These are phyloP conservation scores for Thaleichthys pacificus DNA, from an alignment of 2,797 vertebrate species.

Conservation along the genomic window DNA sequence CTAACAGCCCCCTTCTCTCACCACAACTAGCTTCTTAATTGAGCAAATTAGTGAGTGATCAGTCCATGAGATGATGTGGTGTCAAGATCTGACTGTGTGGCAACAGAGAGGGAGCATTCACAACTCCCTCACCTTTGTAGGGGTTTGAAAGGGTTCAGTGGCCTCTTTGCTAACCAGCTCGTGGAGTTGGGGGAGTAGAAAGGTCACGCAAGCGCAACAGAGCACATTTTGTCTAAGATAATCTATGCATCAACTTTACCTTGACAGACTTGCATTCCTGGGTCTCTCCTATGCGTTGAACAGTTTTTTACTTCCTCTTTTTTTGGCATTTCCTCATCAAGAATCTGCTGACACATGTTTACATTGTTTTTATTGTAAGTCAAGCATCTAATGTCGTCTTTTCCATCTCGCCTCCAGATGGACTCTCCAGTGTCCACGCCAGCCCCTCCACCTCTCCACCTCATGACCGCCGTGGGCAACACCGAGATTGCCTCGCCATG, in stretches of 20 bases:
- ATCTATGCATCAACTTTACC: constrained; percentile 22
- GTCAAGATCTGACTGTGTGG: constrained; percentile 49
- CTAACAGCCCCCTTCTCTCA: constrained; percentile 45
- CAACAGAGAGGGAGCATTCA: constrained; percentile 47
- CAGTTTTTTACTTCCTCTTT: constrained; percentile 41
- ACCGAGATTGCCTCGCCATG: constrained; percentile 94
- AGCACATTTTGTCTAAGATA: constrained; percentile 18
- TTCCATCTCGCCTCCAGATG: constrained; percentile 80
- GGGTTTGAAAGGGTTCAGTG: constrained; percentile 31
- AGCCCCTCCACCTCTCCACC: constrained; percentile 91
- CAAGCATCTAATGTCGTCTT: constrained; percentile 45
- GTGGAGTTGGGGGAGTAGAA: constrained; percentile 35
- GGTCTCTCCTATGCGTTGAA: constrained; percentile 39
- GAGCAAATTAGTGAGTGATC: constrained; percentile 70
- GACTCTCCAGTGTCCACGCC: constrained; percentile 95
- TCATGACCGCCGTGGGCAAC: constrained; percentile 87
- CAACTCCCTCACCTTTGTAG: constrained; percentile 40
- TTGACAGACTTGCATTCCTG: constrained; percentile 27
- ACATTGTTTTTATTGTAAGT: constrained; percentile 34
- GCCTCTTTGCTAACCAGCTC: constrained; percentile 49
- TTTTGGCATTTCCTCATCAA: constrained; percentile 43
- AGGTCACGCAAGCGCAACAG: constrained; percentile 26
- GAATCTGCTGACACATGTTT: constrained; percentile 56
- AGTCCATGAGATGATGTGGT: constrained; percentile 60
- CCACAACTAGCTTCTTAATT: constrained; percentile 63